Base-by-base conservation (phyloP, 2,113 vertebrate genomes). In the Aspidoscelis tigris region DNA sequence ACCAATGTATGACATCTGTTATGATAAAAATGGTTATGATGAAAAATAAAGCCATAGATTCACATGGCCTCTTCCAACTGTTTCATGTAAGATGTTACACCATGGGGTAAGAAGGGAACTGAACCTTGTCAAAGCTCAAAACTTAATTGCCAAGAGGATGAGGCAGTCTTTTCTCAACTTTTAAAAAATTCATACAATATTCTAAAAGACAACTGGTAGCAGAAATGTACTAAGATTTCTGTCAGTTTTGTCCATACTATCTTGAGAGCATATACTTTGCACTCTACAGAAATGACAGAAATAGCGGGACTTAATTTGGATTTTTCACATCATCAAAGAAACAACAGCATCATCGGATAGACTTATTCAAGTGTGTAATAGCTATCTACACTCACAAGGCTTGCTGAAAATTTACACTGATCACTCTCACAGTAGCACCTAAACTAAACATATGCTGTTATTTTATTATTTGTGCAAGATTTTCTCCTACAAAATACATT, bases 401-500 rank as follows among this genome's bases (percentile, higher is more conserved):
- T 0, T 2, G 1, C 65, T 0, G 0, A 5, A 33, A 2, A 43
- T 74, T 72, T 44, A 1, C 4, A 53, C 1, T 21, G 43, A 75
- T 26, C 0, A 3, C 58, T 41, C 9, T 39, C 8, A 1, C 7
- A 47, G 2, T 0, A 80, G n/a, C 22, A 11, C 76, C 39, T 55
- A 2, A 55, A 78, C 22, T 69, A 76, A 82, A 82, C 1, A 73
- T 33, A 82, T 26, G 4, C 4, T 0, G 14, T 61, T 2, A 4
- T 0, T 0, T 71, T 76, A 6, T 50, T 1, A 6, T 68, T 20
- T 41, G 8, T 55, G n/a, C 80, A 8, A 22, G 26, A 0, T 33
- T 58, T 70, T 26, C 65, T 66, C 12, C 84, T 78, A 16, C 74
- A 86, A 86, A 88, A 76, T 88, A 87, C 80, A 26, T 91, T 86